Percentiles rank a stretch among this genome's conserved stretches.
phyloP scores from a whole-genome alignment of 2,113 vertebrate species.

The Hypocryptadius cinnamomeus region DNA sequence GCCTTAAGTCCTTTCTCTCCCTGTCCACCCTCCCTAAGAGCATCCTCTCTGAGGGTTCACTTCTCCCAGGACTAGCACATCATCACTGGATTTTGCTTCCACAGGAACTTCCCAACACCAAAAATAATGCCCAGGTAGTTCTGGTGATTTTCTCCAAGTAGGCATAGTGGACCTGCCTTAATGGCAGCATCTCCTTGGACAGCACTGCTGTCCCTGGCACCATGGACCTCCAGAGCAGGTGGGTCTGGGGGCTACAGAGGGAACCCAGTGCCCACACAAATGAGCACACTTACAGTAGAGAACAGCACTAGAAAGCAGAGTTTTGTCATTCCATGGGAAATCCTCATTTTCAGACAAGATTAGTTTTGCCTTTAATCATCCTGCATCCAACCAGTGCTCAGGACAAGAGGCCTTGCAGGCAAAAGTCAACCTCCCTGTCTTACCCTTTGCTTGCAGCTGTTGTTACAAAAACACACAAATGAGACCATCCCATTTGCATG shows the following conservation, averaged over 20 bases:
- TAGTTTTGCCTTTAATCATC: background rate
- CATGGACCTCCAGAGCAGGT: rapidly evolving
- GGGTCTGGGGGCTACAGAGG: background rate
- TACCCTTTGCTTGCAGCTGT: background rate
- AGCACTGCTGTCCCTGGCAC: background rate
- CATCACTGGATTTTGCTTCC: background rate
- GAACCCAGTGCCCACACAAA: background rate
- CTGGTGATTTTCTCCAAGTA: background rate
- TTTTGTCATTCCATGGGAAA: background rate
- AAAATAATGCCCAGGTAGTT: background rate
- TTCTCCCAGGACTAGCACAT: background rate
- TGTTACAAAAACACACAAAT: background rate
- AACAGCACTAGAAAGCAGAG: background rate
- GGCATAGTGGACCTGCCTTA: background rate
- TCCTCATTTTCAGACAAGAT: background rate
- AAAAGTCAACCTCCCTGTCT: background rate
- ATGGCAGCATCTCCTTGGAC: background rate
- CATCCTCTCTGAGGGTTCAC: background rate
- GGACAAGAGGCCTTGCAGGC: background rate
- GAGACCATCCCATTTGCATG: background rate
- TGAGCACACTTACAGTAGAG: background rate
- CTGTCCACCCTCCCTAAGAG: background rate
- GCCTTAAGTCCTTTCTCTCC: background rate
- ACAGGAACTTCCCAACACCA: background rate
- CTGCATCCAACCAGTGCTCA: background rate